Evolutionary conservation across 2,113 vertebrate species (phyloP), one percentile per base, ranked within the genome.

Genomic region (Mixornis gularis): DNA sequence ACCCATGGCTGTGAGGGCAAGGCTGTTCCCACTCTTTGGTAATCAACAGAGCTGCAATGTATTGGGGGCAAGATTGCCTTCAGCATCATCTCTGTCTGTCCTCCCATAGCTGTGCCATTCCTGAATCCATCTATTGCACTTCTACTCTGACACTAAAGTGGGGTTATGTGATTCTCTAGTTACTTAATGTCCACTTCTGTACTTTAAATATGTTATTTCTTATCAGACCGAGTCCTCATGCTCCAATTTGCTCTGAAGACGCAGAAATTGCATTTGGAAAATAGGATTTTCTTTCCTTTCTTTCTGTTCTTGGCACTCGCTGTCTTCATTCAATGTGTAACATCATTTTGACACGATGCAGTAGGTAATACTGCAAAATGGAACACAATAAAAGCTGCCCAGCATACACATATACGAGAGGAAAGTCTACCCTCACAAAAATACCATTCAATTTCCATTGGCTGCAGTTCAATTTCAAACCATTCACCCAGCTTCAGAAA

Each of bases 251-350:
- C 48, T 91, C 86, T 73, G 79, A 85, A 91, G 81, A 76, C 70
- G 80, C 29, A 81, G 80, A 87, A 96, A 94, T 27, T 92, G 38
- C 55, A 44, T 85, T 93, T 85, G 83, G 70, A 84, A 95, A 92
- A 94, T 27, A 77, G 32, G 46, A 89, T 91, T 96, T 87, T 51
- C 70, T 48, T 80, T 70, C 52, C 38, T 78, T 89, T 72, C 38
- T 66, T 84, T 90, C 79, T 66, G 32, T 88, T 55, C 85, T 59
- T 77, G 41, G 81, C 62, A 66, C 34, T 92, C n/a, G 0, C 80
- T 87, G 21, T 74, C 73, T 79, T 62, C 59, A 51, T 79, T 90
- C 59, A 73, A 65, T 0, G 0, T 19, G 34, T 70, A 93, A 77
- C 81, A 79, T 38, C 16, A 65, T 79, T 86, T 78, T 80, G 60